These are phyloP conservation scores for Polia nebulosa DNA, from an alignment of 2,888 invertebrate genomes.

Conservation along the genomic window DNA sequence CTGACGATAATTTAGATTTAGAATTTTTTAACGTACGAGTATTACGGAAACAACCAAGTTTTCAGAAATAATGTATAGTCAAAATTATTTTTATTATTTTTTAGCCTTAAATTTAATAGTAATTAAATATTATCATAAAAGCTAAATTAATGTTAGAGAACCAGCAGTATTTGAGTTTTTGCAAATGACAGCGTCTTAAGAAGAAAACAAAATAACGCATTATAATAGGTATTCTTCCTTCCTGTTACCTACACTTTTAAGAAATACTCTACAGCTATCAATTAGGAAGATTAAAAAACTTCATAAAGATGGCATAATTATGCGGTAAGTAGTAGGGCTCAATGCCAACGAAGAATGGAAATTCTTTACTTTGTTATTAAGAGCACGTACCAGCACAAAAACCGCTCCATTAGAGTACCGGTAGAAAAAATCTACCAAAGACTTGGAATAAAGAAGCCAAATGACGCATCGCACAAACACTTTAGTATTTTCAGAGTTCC, in stretches of 20 bases:
- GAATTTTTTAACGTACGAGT: too few relatives aligned
- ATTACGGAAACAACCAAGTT: too few relatives aligned
- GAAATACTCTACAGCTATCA: not conserved
- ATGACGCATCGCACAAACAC: not conserved
- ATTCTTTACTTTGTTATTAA: constrained; percentile 44
- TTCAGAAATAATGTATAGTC: too few relatives aligned
- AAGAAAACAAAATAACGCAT: too few relatives aligned
- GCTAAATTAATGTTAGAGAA: too few relatives aligned
- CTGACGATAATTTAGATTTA: too few relatives aligned
- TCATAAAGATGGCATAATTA: constrained; percentile 16
- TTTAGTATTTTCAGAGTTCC: not conserved
- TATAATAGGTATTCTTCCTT: not conserved
- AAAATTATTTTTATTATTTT: too few relatives aligned
- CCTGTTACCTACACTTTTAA: not conserved
- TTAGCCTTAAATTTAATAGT: too few relatives aligned
- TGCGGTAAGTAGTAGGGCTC: constrained; percentile 6
- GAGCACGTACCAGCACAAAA: constrained; percentile 51
- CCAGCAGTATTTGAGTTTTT: too few relatives aligned
- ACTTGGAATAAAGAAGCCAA: constrained; percentile 12
- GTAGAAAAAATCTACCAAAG: constrained; percentile 20
- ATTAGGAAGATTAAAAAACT: not conserved
- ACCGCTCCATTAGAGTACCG: constrained; percentile 49
- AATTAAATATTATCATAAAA: too few relatives aligned
- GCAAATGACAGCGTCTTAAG: too few relatives aligned
- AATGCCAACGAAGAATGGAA: constrained; percentile 27